Base-by-base conservation (phyloP, 2,113 vertebrate genomes). In the Cnemophilus loriae region DNA sequence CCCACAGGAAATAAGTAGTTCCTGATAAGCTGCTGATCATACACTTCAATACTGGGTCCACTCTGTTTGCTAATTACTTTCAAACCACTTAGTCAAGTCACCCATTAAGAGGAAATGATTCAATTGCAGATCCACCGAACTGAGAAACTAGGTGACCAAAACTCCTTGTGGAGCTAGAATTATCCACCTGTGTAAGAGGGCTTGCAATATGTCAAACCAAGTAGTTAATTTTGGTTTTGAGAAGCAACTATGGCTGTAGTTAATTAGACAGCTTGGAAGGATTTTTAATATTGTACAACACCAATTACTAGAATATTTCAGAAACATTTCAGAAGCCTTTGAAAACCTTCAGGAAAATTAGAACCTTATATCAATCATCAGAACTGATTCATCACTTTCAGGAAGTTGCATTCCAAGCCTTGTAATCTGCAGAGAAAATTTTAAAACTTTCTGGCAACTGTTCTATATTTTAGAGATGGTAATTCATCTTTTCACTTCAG, bases 61-160 rank as follows among this genome's bases (percentile, higher is more conserved):
- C 86, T 68, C 71, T 53, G 55, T 70, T 84, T 90, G 88, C 56
- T 94, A 95, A 96, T 92, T 95, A 92, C 75, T 93, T 93, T 78
- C 70, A 84, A 85, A 73, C 44, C 57, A 94, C 82, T 96, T 67
- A 89, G 67, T 77, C 65, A 90, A 96, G 83, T 96, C 85, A 95
- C 55, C 79, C 93, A 50, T 85, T 94, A 95, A 86, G 82, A 93
- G 94, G 89, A 96, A 96, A 95, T 44, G 2, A 93, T 93, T 94
- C 68, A 90, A 80, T 88, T 93, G 63, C 77, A 91, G 68, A 86
- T 69, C 85, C 68, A 91, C 67, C 87, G 92, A 95, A 81, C 70
- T 87, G 92, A 92, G 85, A 96, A 97, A 97, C 41, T 59, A 41
- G 33, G 82, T 79, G 95, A 93, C 87, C 78, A 95, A 90, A 87